Base-by-base conservation (phyloP, 2,797 vertebrate genomes). In the Lates japonicus region DNA sequence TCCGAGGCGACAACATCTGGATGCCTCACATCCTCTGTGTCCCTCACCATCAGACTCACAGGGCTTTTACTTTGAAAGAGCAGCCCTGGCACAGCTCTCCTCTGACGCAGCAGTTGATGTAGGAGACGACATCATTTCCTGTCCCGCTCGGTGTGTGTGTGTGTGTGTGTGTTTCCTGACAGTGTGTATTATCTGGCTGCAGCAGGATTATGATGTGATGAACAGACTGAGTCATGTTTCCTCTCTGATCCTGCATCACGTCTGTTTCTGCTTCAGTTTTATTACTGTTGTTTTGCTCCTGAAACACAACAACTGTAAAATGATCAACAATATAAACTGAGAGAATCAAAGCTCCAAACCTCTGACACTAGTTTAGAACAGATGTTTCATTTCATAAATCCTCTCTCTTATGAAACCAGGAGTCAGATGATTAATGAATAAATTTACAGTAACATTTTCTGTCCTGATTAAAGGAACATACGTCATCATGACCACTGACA, bases 11-110 rank as follows among this genome's bases (percentile, higher is more conserved):
- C 70, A 77, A 77, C 70, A 72, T 85, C 74, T 80, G 77, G 66
- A 79, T 7, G 46, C 31, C 12, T 67, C 69, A 78, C 76, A 70
- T 67, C 60, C 69, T 73, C 42, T 2, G 49, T 12, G 44, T 60
- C 46, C 54, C 57, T 10, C 33, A 13, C 14, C 25, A 4, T 8
- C 58, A 19, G 35, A 17, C 29, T 9, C 41, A 49, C 48, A 11
- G 19, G 35, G 16, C 74, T 78, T 78, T 78, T 81, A 78, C 62
- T 84, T 69, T 81, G 78, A 76, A 79, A 62, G 61, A 5, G 33
- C 12, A 44, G 66, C 52, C 61, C 48, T 65, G 59, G 12, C 67
- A 52, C n/a, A 62, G 41, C 20, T 48, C 35, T 29, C 1, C 37
- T 70, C 20, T 65, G 74, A 48, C 2, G 54, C 54, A 59, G 37